Base-by-base conservation (phyloP, 2,888 invertebrate genomes). In the Scaptomyza parva region DNA sequence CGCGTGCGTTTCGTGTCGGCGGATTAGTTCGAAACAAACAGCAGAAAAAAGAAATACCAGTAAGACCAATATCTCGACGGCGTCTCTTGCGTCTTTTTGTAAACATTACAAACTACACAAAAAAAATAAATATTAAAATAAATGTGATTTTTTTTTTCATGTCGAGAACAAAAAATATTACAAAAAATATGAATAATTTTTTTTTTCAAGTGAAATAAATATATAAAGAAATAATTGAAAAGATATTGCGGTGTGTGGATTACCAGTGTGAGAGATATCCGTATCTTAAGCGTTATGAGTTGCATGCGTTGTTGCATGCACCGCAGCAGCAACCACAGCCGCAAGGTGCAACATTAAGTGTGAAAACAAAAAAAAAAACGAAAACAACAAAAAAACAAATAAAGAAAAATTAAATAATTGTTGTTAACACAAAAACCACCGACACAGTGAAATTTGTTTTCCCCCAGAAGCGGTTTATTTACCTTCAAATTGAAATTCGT, bases 1-100 rank as follows among this genome's bases (percentile, higher is more conserved):
- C 70, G 85, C 76, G 89, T 88, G 78, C 87, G 89, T 84, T 77
- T 88, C 84, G 80, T 75, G 57, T 64, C 72, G 73, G 69, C 72
- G 86, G 70, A 78, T 48, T 11, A 51, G 62, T 35, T 48, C 74
- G 76, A 64, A 60, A 48, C 53, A 50, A 59, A 41, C 62, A 62
- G n/a, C n/a, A 58, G 40, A 47, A 41, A 59, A 33, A 20, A 40
- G 2, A 6, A 20, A 5, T n/a, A 28, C 9, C 3, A 30, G 5
- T 3, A 33, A 20, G 11, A 40, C 28, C 62, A 51, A 55, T 39
- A 52, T 51, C 40, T 30, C 59, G 51, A 45, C 18, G 48, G 41
- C 54, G 47, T 50, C 11, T 33, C 60, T 44, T 41, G 35, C 50
- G 54, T 47, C n/a, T 48, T 22, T 45, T 30, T 17, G 37, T 37